Evolutionary conservation across 2,888 invertebrate genomes (phyloP), one percentile per base, ranked within the genome.

Genomic region (Lacanobia oleracea): DNA sequence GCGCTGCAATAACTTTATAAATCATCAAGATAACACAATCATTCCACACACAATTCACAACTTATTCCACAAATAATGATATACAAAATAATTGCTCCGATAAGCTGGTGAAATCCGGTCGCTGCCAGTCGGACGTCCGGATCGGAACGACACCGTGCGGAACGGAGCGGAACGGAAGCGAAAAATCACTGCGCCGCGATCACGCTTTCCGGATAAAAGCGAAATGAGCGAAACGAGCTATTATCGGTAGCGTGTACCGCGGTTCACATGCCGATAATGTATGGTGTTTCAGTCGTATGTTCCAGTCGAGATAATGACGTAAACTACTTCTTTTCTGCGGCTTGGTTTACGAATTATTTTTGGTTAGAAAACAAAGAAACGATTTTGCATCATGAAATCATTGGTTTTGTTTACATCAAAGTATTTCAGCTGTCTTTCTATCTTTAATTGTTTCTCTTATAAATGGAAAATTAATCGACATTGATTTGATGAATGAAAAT

Each of bases 181-280:
- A 76, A 86, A 80, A 80, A 85, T 86, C 76, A 82, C 69, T 51
- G 66, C 68, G 61, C 62, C 21, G 43, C 79, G 75, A 84, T 79
- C 60, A 77, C 63, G 68, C 62, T 74, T 80, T 79, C 75, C 77
- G 75, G 62, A 67, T 74, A 77, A 75, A 72, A 72, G 71, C 63
- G 51, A 79, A 75, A 75, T 75, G 50, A 79, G 54, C 72, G 50
- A 72, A 79, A 50, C 27, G 43, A 62, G 63, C 40, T 70, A 85
- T 79, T 70, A 79, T 72, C 70, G 61, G 12, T n/a, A 27, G 2
- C 51, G 68, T 69, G 57, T 50, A 40, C 43, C 68, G 18, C 43
- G 51, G 51, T 18, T 73, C 51, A 60, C 21, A 50, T 9, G 57
- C 18, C 62, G 67, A 68, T 72, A 66, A 68, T 60, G 33, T 65